Conservation (phyloP, 2,888 invertebrate species). For the Drosophila multiciliata region DNA sequence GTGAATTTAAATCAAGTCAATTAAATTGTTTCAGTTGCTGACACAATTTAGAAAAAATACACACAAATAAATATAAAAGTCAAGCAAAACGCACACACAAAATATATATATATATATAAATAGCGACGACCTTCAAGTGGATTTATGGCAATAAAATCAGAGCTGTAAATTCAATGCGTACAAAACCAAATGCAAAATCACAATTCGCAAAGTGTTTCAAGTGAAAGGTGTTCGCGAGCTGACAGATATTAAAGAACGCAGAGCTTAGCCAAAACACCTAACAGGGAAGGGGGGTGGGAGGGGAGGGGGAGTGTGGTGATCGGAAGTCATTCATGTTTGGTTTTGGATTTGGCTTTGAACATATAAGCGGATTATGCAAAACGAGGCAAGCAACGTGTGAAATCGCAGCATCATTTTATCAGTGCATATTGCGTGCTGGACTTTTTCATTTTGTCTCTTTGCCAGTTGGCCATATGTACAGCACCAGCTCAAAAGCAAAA, state of each 20-base stretch:
- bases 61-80: constrained; percentile 26
- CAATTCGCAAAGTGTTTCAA: constrained; percentile 31
- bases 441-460: neutral
- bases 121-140: constrained; percentile 52
- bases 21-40: neutral
- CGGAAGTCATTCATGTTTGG: constrained; percentile 34
- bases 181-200: constrained; percentile 16
- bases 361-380: constrained; percentile 64
- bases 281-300: neutral
- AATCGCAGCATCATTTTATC: constrained; percentile 15
- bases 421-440: neutral
- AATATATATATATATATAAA: constrained; percentile 6
- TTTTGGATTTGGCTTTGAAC: constrained; percentile 34
- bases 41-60: neutral
- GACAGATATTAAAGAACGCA: constrained; percentile 36
- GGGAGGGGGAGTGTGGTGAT: neutral
- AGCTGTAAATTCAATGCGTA: constrained; percentile 16
- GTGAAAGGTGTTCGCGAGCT: constrained; percentile 59
- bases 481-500: neutral
- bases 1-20: neutral
- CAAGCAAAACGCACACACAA: constrained; percentile 24
- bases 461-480: neutral
- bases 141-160: constrained; percentile 53
- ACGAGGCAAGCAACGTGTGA: constrained; percentile 4
- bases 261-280: constrained; percentile 23